Evolutionary conservation across 2,888 invertebrate genomes (phyloP).

Genomic region (Brachypterus glaber): DNA sequence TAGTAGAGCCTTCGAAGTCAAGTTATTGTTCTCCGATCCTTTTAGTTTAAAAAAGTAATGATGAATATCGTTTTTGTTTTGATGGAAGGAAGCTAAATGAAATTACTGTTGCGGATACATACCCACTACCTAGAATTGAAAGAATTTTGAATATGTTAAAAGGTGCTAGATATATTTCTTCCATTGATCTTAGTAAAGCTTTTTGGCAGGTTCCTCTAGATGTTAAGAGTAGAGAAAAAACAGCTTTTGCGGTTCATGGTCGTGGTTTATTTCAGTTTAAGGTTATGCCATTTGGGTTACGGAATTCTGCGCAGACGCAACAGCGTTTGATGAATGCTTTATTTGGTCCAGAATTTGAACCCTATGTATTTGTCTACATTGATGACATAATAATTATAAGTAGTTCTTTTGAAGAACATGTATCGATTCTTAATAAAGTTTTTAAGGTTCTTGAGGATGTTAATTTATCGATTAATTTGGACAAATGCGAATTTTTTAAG

Average conservation of each 20-base stretch:
- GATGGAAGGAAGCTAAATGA: constrained; percentile 24
- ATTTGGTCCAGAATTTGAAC: constrained; percentile 14
- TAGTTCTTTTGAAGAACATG: constrained; percentile 19
- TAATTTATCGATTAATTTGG: constrained; percentile 22
- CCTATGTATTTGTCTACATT: constrained; percentile 17
- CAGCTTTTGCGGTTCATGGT: constrained; percentile 10
- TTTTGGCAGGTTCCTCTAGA: constrained; percentile 25
- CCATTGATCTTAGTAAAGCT: constrained; percentile 20
- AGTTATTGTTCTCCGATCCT: constrained; percentile 24
- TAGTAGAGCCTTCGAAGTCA: constrained; percentile 14
- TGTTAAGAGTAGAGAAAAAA: constrained; percentile 10
- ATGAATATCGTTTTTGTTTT: constrained; percentile 22
- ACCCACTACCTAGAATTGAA: constrained; percentile 24
- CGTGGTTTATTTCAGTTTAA: constrained; percentile 11
- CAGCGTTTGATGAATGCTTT: constrained; percentile 13
- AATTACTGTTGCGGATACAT: constrained; percentile 22
- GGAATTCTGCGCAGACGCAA: constrained; percentile 11
- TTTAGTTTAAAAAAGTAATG: constrained; percentile 22
- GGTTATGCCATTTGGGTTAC: constrained; percentile 13
- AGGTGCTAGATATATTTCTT: constrained; percentile 21
- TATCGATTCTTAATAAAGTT: constrained; percentile 18
- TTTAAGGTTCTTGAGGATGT: constrained; percentile 15
- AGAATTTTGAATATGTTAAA: constrained; percentile 20
- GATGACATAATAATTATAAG: constrained; percentile 25
- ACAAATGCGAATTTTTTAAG: constrained; percentile 24